phyloP scores from a whole-genome alignment of 2,797 vertebrate genomes.

The Mormyrops boulengeri region DNA sequence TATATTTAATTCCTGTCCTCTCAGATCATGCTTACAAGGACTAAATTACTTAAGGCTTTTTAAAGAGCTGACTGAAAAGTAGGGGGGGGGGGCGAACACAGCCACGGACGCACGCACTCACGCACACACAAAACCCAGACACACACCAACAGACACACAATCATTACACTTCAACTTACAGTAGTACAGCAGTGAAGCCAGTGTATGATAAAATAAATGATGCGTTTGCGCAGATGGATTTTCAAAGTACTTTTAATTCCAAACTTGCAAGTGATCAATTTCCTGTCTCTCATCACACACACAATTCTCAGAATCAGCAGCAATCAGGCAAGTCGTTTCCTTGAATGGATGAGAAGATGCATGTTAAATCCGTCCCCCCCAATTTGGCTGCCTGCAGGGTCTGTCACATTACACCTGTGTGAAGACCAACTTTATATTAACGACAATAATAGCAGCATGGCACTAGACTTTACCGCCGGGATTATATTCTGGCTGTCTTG shows the following conservation, averaged over 20 bases:
- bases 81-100: conserved; percentile 64
- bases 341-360: conserved; percentile 20
- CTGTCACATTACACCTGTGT: not conserved
- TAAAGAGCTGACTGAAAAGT: conserved; percentile 67
- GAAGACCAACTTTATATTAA: not conserved
- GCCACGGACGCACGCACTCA: conserved; percentile 50
- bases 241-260: conserved; percentile 64
- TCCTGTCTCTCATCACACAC: conserved; percentile 48
- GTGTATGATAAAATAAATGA: conserved; percentile 94
- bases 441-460: not conserved
- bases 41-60: conserved; percentile 96
- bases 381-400: not conserved
- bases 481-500: not conserved
- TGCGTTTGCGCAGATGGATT: conserved; percentile 68
- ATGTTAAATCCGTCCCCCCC: not conserved
- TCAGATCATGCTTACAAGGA: conserved; percentile 86
- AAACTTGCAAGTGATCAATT: conserved; percentile 95
- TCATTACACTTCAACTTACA: conserved; percentile 87
- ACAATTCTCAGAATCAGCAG: conserved; percentile 62
- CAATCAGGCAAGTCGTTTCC: conserved; percentile 37
- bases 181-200: conserved; percentile 98
- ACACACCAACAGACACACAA: conserved; percentile 73
- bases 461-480: not conserved
- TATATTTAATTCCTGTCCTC: conserved; percentile 62
- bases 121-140: conserved; percentile 53